Conservation (phyloP, 2,888 invertebrate genomes). For the Idaea aversata region DNA sequence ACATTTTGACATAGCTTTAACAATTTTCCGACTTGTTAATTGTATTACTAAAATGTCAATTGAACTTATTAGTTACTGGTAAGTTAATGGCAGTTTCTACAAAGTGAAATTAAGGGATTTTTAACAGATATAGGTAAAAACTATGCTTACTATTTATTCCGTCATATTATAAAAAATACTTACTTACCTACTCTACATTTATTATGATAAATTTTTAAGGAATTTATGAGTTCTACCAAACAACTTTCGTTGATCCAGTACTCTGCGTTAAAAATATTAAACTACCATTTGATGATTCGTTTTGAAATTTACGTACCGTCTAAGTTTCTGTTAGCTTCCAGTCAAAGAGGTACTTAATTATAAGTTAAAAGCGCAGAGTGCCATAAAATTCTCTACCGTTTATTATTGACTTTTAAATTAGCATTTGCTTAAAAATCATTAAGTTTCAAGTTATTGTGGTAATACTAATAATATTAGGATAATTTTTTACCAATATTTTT, state of each 20-base stretch:
- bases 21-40: too few relatives aligned
- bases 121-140: too few relatives aligned
- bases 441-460: too few relatives aligned
- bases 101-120: too few relatives aligned
- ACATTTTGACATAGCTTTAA: too few relatives aligned
- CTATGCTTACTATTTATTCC: background rate
- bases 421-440: background rate
- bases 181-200: background rate
- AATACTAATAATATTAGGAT: too few relatives aligned
- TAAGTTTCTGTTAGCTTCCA: background rate
- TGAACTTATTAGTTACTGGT: too few relatives aligned
- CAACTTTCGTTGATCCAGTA: background rate
- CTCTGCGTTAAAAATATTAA: background rate
- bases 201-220: background rate
- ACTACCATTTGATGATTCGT: background rate
- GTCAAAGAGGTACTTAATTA: background rate
- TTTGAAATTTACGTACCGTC: background rate
- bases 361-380: background rate
- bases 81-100: too few relatives aligned
- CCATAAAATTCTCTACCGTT: background rate
- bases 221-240: background rate
- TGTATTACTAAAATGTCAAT: too few relatives aligned
- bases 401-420: conserved; percentile 6
- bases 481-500: too few relatives aligned
- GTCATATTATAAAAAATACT: background rate